A percentile compares a stretch with the other conserved stretches of the same genome.
These are phyloP conservation scores for Axis porcinus DNA, from an alignment of 2,113 vertebrate species.

Conservation along the genomic window DNA sequence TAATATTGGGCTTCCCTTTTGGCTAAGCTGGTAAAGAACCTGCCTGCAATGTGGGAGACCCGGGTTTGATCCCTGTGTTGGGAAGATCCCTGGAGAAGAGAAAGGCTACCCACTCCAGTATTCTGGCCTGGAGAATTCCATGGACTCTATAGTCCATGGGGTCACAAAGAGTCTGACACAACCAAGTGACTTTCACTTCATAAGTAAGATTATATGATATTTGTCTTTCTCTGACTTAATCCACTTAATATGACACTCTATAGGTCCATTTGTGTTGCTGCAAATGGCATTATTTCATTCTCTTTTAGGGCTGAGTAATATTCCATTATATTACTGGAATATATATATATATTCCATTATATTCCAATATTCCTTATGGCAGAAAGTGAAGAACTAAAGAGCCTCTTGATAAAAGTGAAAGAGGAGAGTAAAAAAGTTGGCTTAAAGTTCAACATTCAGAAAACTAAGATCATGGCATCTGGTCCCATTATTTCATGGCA, in stretches of 20 bases:
- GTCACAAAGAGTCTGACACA: fast-evolving
- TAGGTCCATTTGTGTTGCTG: background rate
- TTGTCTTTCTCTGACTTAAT: background rate
- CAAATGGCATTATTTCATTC: background rate
- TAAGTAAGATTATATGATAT: background rate
- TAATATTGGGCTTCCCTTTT: background rate
- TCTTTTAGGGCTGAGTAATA: background rate
- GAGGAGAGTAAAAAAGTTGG: too few relatives aligned
- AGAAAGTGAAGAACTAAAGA: too few relatives aligned
- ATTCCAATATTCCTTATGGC: too few relatives aligned
- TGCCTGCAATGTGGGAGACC: background rate
- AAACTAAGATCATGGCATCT: too few relatives aligned
- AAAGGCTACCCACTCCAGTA: background rate
- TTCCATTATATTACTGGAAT: background rate
- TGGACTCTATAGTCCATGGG: background rate
- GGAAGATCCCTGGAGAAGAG: background rate
- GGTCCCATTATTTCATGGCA: too few relatives aligned
- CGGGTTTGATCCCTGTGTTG: background rate
- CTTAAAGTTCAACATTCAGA: too few relatives aligned
- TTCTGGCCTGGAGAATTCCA: background rate
- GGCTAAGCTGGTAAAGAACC: background rate
- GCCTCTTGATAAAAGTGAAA: too few relatives aligned
- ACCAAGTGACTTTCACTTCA: background rate
- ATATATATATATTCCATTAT: too few relatives aligned
- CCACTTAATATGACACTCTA: background rate